Evolutionary conservation across 92 coral and sea anemone species (phyloP).

Genomic region (Diadumene lineata): DNA sequence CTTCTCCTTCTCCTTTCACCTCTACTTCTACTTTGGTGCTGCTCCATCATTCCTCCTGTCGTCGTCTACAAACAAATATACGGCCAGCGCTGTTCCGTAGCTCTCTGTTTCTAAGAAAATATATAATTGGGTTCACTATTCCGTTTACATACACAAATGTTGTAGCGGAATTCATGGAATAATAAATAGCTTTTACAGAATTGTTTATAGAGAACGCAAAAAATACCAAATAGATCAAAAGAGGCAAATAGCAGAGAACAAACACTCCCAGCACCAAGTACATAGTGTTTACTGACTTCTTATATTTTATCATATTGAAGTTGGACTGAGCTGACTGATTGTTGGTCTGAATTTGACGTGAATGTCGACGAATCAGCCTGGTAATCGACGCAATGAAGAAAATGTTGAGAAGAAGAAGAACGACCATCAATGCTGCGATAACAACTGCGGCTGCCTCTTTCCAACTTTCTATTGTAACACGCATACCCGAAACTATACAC

Average conservation of each 20-base stretch:
- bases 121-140: too few relatives aligned
- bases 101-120: too few relatives aligned
- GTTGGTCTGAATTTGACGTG: not conserved
- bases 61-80: too few relatives aligned
- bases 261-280: conserved; percentile 4
- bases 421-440: not conserved
- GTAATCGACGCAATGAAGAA: not conserved
- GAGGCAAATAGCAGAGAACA: not conserved
- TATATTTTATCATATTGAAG: conserved; percentile 2
- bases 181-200: too few relatives aligned
- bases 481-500: not conserved
- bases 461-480: not conserved
- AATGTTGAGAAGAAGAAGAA: not conserved
- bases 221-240: too few relatives aligned
- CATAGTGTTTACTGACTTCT: conserved; percentile 13
- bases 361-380: not conserved
- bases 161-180: too few relatives aligned
- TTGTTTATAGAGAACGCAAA: too few relatives aligned
- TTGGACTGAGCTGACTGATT: not conserved
- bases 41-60: too few relatives aligned
- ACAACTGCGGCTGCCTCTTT: not conserved
- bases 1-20: too few relatives aligned
- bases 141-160: too few relatives aligned
- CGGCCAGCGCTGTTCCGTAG: too few relatives aligned
- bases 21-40: too few relatives aligned